Percentiles rank a stretch among this genome's conserved stretches.
These are phyloP conservation scores for Ostrea denselamellosa DNA, from an alignment of 1,140 invertebrate genomes.

Conservation along the genomic window DNA sequence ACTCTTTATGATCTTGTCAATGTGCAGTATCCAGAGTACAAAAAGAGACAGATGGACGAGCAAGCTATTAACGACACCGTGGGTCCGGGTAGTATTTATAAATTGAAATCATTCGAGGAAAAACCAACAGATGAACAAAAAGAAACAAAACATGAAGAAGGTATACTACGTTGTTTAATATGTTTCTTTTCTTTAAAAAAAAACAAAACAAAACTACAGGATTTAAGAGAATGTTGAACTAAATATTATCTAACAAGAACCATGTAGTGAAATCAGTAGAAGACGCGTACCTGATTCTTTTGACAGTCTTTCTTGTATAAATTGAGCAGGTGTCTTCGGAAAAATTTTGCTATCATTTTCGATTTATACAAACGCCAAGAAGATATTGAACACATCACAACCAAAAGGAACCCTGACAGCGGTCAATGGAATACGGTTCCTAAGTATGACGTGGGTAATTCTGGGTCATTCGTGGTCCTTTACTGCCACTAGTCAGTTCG, in stretches of 20 bases:
- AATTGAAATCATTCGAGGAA: neutral
- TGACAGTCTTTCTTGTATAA: neutral
- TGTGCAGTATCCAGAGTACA: neutral
- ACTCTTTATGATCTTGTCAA: constrained; percentile 14
- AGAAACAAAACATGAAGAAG: neutral
- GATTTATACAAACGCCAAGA: constrained; percentile 75
- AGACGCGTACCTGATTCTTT: neutral
- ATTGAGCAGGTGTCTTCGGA: constrained; percentile 57
- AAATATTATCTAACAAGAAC: too few relatives aligned
- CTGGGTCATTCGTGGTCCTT: constrained; percentile 87
- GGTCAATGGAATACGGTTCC: constrained; percentile 79
- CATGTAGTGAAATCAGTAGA: too few relatives aligned
- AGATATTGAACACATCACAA: constrained; percentile 71
- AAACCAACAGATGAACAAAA: neutral
- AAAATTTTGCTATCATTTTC: constrained; percentile 74
- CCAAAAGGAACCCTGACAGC: constrained; percentile 55
- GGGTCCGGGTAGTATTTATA: neutral
- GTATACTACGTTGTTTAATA: neutral
- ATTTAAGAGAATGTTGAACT: too few relatives aligned
- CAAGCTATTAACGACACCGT: neutral
- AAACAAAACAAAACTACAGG: too few relatives aligned
- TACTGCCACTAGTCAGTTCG: neutral
- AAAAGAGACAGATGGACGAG: neutral
- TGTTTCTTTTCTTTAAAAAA: too few relatives aligned
- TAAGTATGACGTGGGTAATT: constrained; percentile 96